Evolutionary conservation across 1,140 invertebrate species (phyloP), one percentile per base, ranked within the genome.

Genomic region (Solen grandis): DNA sequence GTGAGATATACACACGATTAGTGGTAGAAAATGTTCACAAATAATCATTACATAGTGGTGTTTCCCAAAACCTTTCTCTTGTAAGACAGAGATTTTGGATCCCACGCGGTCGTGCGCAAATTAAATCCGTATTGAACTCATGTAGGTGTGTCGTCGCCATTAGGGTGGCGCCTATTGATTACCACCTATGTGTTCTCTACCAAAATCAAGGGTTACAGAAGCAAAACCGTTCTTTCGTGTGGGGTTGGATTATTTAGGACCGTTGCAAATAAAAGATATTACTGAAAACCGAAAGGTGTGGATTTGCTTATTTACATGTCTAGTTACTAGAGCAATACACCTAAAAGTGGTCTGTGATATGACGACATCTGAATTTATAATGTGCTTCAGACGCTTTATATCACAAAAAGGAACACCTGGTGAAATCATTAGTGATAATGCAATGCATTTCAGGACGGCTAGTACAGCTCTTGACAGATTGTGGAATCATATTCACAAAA

Each of bases 81-180:
- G 16, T 79, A 13, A 52, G 66, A 62, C 52, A 79, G 0, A 33
- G 31, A 33, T 79, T 31, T 31, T 79, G 66, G 66, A 69, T 70
- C 19, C 66, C 27, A 0, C 25, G 46, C 35, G 76, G 76, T 29
- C 1, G 76, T 35, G 52, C 76, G 14, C n/a, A 33, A 25, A 59
- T 70, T 1, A 14, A 59, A 29, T 4, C 38, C 27, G 66, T 70
- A 2, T 60, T 79, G 50, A 1, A 36, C 19, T 5, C 1, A 16
- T 79, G 76, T 41, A 16, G 41, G 22, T 52, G 50, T 70, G 68
- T 31, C 2, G 13, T 54, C 22, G 50, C 2, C 2, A n/a, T 5
- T 41, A 70, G 31, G 68, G 68, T 14, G 68, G 68, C 14, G 2
- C 68, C 1, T 70, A 70, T 29, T 54, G 54, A 54, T 13, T 70